A percentile compares a stretch with the other conserved stretches of the same genome.
Evolutionary conservation across 2,113 vertebrate genomes (phyloP).

Genomic region (Sceloporus tristichus): DNA sequence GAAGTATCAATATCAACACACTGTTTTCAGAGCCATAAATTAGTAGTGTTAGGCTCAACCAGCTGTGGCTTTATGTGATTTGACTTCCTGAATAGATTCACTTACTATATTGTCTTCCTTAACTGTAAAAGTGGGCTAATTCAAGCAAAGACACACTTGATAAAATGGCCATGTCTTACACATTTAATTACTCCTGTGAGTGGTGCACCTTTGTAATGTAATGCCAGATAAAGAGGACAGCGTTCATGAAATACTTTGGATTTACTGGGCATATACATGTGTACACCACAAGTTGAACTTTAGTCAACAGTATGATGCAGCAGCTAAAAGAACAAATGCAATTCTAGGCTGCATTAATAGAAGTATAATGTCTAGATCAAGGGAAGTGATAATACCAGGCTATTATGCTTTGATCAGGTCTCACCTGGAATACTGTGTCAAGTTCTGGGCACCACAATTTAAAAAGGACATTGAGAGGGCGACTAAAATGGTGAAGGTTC

Average conservation of each 20-base stretch:
- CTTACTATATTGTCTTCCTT: constrained; percentile 45
- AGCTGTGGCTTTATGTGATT: constrained; percentile 79
- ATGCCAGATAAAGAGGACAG: fast-evolving
- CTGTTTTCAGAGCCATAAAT: constrained; percentile 83
- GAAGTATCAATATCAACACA: constrained; percentile 70
- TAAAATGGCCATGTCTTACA: background rate
- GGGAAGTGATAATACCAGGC: no score
- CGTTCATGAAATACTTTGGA: background rate
- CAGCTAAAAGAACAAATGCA: no score
- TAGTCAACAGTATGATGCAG: no score
- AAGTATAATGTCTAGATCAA: no score
- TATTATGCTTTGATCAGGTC: no score
- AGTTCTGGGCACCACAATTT: no score
- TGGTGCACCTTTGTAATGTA: background rate
- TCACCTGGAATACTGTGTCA: no score
- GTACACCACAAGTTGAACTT: no score
- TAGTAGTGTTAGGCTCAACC: constrained; percentile 81
- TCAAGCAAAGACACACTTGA: background rate
- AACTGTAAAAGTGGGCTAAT: constrained; percentile 32
- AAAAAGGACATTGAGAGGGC: no score
- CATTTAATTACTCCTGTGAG: background rate
- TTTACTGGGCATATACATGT: no score
- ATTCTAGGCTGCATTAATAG: no score
- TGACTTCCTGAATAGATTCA: constrained; percentile 70
- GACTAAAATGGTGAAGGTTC: no score